A percentile compares a stretch with the other conserved stretches of the same genome.
These are phyloP conservation scores for Pissodes strobi DNA, from an alignment of 1,140 invertebrate genomes.

Conservation along the genomic window DNA sequence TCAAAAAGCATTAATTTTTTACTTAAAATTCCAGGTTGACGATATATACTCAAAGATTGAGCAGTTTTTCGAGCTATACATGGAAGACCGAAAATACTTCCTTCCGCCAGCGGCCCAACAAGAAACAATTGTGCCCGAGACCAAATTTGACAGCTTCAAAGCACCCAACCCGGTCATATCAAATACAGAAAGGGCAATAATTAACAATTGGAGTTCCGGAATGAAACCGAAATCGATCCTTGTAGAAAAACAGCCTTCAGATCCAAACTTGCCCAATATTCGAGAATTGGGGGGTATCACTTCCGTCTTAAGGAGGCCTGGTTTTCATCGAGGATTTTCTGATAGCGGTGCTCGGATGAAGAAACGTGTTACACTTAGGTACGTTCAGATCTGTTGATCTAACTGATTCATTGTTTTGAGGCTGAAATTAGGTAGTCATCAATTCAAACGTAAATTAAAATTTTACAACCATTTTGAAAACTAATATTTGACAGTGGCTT, in stretches of 20 bases:
- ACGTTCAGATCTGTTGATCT: too few species aligned
- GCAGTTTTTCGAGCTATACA: constrained; percentile 89
- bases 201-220: constrained; percentile 19
- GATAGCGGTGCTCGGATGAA: constrained; percentile 81
- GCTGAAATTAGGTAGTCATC: neutral
- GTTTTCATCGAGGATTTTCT: constrained; percentile 75
- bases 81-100: constrained; percentile 78
- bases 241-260: constrained; percentile 75
- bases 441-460: too few species aligned
- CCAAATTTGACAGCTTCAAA: neutral
- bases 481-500: too few species aligned
- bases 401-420: neutral
- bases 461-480: too few species aligned
- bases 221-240: constrained; percentile 65
- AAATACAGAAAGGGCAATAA: constrained; percentile 36
- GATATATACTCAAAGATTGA: constrained; percentile 93
- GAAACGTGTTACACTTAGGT: constrained; percentile 82
- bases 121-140: neutral
- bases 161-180: constrained; percentile 9
- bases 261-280: constrained; percentile 73
- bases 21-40: constrained; percentile 78
- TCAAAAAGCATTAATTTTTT: too few species aligned
- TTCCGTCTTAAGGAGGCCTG: constrained; percentile 58
- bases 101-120: constrained; percentile 6
- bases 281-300: constrained; percentile 54